phyloP scores from a whole-genome alignment of 2,113 vertebrate genomes.

The Vulpes vulpes region DNA sequence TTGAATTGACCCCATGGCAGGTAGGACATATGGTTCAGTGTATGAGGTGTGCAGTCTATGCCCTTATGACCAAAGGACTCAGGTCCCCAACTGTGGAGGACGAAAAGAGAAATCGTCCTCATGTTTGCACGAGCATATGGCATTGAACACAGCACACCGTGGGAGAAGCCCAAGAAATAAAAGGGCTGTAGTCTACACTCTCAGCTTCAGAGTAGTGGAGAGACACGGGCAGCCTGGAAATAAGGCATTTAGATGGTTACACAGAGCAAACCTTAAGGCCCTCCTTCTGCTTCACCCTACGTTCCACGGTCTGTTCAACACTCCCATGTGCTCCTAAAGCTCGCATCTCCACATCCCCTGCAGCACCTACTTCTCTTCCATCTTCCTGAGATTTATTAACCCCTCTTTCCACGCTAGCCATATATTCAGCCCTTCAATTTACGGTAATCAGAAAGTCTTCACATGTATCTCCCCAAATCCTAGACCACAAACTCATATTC shows the following conservation, averaged over 20 bases:
- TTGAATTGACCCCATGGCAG: not conserved
- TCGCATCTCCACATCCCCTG: not conserved
- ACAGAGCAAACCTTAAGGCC: not conserved
- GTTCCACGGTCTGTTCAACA: not conserved
- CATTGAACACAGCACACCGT: not conserved
- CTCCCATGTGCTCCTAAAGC: not conserved
- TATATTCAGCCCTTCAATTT: not conserved
- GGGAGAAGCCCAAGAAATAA: not conserved
- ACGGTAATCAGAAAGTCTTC: not conserved
- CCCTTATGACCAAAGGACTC: not conserved
- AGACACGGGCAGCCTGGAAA: not conserved
- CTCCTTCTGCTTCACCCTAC: not conserved
- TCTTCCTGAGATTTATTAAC: not conserved
- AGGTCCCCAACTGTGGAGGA: not conserved
- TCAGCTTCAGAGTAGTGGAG: not conserved
- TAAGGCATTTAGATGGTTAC: not conserved
- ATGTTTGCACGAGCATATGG: not conserved
- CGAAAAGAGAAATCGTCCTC: not conserved
- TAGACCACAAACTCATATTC: not conserved
- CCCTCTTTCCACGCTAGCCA: not conserved
- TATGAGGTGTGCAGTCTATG: not conserved
- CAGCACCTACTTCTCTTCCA: not conserved
- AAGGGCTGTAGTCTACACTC: not conserved
- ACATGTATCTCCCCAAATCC: not conserved
- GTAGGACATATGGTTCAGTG: fast-evolving